Conservation (phyloP, 2,797 vertebrate genomes). For the Limnodromus scolopaceus region DNA sequence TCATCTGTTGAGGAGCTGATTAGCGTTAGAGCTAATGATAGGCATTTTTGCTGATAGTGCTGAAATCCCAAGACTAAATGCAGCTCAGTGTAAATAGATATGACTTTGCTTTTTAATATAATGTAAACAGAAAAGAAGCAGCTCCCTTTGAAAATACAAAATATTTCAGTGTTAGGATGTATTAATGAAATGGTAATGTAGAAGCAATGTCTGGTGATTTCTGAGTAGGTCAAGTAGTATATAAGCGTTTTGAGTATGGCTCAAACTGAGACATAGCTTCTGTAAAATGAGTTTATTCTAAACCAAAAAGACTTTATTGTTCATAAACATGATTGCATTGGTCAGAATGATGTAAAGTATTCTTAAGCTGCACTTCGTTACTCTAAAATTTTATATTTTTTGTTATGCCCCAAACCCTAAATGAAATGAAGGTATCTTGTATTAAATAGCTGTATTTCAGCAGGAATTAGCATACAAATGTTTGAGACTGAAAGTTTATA, state of each 20-base stretch:
- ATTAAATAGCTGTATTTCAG: constrained; percentile 16
- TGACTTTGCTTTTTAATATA: background rate
- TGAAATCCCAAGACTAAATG: background rate
- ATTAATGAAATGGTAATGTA: background rate
- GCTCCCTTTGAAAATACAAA: background rate
- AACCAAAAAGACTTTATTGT: background rate
- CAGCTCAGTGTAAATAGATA: background rate
- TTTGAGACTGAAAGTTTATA: constrained; percentile 43
- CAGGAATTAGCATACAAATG: constrained; percentile 32
- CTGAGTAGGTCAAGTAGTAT: background rate
- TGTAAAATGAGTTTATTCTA: background rate
- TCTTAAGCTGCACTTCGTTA: background rate
- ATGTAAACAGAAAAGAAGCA: constrained; percentile 4
- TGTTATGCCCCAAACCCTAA: background rate
- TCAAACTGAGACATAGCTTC: background rate
- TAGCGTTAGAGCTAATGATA: background rate
- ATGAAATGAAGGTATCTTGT: background rate
- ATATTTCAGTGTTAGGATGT: background rate
- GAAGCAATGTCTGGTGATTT: background rate
- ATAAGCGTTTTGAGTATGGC: background rate
- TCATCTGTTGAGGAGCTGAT: background rate
- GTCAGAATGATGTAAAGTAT: background rate
- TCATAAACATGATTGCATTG: background rate
- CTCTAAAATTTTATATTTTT: background rate
- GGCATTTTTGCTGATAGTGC: background rate